phyloP scores from a whole-genome alignment of 2,888 invertebrate genomes.

The Xestia xanthographa region DNA sequence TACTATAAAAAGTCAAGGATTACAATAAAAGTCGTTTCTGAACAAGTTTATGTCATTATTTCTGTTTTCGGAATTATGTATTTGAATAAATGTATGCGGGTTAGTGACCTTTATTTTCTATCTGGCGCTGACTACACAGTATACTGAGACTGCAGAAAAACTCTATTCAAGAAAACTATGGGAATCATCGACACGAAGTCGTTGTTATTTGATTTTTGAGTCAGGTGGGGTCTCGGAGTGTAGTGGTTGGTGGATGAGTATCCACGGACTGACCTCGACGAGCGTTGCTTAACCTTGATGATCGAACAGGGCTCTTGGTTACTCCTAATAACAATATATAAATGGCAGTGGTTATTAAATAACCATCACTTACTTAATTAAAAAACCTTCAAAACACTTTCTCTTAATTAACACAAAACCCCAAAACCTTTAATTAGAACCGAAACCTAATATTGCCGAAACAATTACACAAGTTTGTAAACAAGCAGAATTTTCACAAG shows the following conservation, averaged over 20 bases:
- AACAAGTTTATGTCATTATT: no score
- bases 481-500: constrained; percentile 38
- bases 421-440: constrained; percentile 41
- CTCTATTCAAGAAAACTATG: no score
- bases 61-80: no score
- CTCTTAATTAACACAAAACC: constrained; percentile 32
- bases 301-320: not conserved
- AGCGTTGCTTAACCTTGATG: not conserved
- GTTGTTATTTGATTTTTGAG: not conserved
- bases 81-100: no score
- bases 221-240: not conserved
- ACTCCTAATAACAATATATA: not conserved
- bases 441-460: constrained; percentile 48
- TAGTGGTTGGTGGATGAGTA: not conserved
- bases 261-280: not conserved
- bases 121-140: no score
- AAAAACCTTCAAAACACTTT: constrained; percentile 23
- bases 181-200: no score
- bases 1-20: no score
- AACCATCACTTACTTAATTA: constrained; percentile 7
- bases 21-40: no score
- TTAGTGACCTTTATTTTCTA: no score
- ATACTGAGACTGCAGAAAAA: no score
- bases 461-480: constrained; percentile 55
- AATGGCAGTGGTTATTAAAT: not conserved